Percentiles rank a stretch among this genome's conserved stretches.
phyloP scores from a whole-genome alignment of 30 jellyfish, hydroid and myxozoan species.

The Cassiopea andromeda region DNA sequence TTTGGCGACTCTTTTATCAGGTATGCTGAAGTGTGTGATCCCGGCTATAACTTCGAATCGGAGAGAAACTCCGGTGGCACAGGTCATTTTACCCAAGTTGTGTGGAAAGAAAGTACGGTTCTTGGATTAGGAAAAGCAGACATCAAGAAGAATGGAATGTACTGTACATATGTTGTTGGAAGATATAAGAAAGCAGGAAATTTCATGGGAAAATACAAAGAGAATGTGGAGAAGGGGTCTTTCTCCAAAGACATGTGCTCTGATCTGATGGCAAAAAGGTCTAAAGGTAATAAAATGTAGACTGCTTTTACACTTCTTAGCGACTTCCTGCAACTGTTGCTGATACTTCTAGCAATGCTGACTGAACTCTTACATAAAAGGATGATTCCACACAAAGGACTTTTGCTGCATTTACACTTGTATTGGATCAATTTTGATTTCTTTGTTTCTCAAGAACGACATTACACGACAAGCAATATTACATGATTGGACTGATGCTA shows the following conservation, averaged over 20 bases:
- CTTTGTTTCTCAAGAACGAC: too few species aligned
- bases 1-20: not conserved
- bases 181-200: slow-evolving; percentile 91
- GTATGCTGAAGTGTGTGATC: slow-evolving; percentile 95
- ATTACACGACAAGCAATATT: too few species aligned
- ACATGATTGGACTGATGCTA: too few species aligned
- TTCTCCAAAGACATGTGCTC: slow-evolving; percentile 47
- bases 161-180: slow-evolving; percentile 92
- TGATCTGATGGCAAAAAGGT: slow-evolving; percentile 22
- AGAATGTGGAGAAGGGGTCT: slow-evolving; percentile 85
- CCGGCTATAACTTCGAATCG: slow-evolving; percentile 74
- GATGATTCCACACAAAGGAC: too few species aligned
- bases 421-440: too few species aligned
- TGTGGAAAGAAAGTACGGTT: slow-evolving; percentile 85
- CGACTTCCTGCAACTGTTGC: too few species aligned
- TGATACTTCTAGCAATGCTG: too few species aligned
- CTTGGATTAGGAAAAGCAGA: slow-evolving; percentile 93
- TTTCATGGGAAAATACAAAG: slow-evolving; percentile 68
- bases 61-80: slow-evolving; percentile 65
- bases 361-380: too few species aligned
- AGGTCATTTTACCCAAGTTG: slow-evolving; percentile 88
- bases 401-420: too few species aligned
- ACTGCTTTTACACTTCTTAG: too few species aligned
- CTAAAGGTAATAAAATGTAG: too few species aligned
- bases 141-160: slow-evolving; percentile 65